Evolutionary conservation across 2,113 vertebrate species (phyloP).

Genomic region (Oenanthe oenanthe): DNA sequence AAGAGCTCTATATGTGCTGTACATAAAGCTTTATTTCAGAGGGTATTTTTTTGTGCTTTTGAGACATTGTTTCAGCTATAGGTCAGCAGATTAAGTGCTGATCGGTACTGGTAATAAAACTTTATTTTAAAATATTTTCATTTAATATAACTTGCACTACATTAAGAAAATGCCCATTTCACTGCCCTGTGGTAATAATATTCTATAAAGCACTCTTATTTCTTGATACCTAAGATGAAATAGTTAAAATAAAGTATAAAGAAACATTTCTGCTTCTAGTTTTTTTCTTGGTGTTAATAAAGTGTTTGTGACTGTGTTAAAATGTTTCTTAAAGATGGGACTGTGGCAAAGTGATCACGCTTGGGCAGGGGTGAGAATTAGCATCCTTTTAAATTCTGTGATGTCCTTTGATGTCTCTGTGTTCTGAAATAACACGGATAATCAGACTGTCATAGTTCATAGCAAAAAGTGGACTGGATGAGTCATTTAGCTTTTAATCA

Average conservation of each 20-base stretch:
- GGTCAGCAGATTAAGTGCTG: conserved; percentile 59
- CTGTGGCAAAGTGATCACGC: accelerated
- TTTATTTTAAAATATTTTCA: conserved; percentile 55
- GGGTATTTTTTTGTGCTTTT: conserved; percentile 67
- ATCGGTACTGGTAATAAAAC: conserved; percentile 74
- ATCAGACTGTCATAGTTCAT: accelerated
- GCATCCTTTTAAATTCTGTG: accelerated
- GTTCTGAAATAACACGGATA: background rate
- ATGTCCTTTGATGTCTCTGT: accelerated
- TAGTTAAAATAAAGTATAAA: conserved; percentile 47
- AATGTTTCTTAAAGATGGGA: background rate
- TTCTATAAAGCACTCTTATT: conserved; percentile 17
- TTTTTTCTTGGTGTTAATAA: background rate
- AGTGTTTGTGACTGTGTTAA: background rate
- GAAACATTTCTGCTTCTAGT: background rate
- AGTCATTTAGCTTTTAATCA: background rate
- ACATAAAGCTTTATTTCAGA: conserved; percentile 79
- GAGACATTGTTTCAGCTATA: conserved; percentile 39
- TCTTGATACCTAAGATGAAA: conserved; percentile 26
- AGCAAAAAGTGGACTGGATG: background rate
- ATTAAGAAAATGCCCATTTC: conserved; percentile 44
- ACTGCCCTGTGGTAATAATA: conserved; percentile 54
- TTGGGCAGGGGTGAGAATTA: accelerated
- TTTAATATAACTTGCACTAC: conserved; percentile 46
- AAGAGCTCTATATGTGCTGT: conserved; percentile 81